Evolutionary conservation across 2,797 vertebrate genomes (phyloP), one percentile per base, ranked within the genome.

Genomic region (Pangasius mekongensis): DNA sequence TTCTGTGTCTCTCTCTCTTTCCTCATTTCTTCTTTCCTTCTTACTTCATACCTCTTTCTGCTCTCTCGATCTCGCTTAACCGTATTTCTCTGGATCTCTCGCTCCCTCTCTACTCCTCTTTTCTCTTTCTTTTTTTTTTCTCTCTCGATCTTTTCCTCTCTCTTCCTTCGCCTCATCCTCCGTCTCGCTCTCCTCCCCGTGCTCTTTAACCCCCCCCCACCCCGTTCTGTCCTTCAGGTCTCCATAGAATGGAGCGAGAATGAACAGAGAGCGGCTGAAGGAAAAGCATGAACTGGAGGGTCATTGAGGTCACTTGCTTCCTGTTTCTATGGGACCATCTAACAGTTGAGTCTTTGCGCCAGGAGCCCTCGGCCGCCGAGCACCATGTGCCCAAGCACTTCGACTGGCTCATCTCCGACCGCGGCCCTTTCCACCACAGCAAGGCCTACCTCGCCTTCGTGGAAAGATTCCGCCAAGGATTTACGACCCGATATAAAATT

Each of bases 271-370:
- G 97, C 97, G 98, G 98, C 97, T 97, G 97, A 97, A 97, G 96
- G 98, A 98, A 98, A 99, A 99, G 98, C 98, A 99, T 99, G 98
- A 98, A 98, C 98, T 99, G 98, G 98, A 99, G 98, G 98, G 97
- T 98, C 98, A 98, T 98, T 99, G 97, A 99, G 98, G 98, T 99
- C 97, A 98, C 98, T 97, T 99, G 98, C 97, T 98, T 99, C 97
- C 98, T 99, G 98, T 99, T 99, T 98, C 96, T 99, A 99, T 99
- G 98, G 98, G 97, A 98, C 97, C 97, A 97, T 98, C 97, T 98
- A 97, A 97, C 97, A 96, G 97, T 99, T 97, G 97, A 98, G 97
- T 97, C 97, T 97, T 98, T 97, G 96, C 97, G 96, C 95, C 97
- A 97, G 96, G 98, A 99, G 94, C 96, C 97, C 93, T 97, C 96